Conservation (phyloP, 1,140 invertebrate species). For the Lasaia peninsularis region DNA sequence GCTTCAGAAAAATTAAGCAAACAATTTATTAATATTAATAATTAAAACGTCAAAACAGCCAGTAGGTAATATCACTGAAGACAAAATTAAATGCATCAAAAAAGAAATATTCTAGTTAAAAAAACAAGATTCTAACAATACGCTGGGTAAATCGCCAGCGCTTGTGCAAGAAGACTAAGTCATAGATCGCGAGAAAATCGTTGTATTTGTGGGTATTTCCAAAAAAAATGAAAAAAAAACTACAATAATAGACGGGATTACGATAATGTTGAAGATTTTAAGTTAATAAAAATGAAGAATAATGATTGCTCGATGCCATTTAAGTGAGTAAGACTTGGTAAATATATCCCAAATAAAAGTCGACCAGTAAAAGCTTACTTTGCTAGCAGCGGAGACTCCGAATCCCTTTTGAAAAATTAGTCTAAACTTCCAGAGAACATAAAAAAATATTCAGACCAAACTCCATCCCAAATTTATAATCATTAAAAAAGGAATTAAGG, state of each 20-base stretch:
- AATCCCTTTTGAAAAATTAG: conserved; percentile 15
- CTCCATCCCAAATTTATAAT: conserved; percentile 21
- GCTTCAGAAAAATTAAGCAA: too few species aligned
- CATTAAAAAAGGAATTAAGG: conserved; percentile 19
- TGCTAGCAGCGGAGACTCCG: background rate
- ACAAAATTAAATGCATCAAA: too few species aligned
- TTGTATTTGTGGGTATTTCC: too few species aligned
- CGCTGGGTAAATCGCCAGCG: too few species aligned
- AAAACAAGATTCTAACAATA: too few species aligned
- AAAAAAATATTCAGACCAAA: conserved; percentile 30
- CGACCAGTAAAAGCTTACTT: conserved; percentile 26
- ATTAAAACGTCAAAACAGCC: too few species aligned
- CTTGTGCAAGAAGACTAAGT: too few species aligned
- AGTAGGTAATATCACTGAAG: too few species aligned
- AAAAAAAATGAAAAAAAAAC: too few species aligned
- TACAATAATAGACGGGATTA: background rate
- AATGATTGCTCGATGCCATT: conserved; percentile 24
- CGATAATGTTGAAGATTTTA: conserved; percentile 12
- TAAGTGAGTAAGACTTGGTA: conserved; percentile 26
- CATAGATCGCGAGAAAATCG: too few species aligned
- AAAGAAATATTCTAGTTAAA: too few species aligned
- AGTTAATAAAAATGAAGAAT: conserved; percentile 10
- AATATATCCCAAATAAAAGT: conserved; percentile 26
- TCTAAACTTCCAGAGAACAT: conserved; percentile 23
- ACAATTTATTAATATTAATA: too few species aligned